A percentile compares a stretch with the other conserved stretches of the same genome.
Evolutionary conservation across 2,888 invertebrate genomes (phyloP).

Genomic region (Tricholauxania praeusta): DNA sequence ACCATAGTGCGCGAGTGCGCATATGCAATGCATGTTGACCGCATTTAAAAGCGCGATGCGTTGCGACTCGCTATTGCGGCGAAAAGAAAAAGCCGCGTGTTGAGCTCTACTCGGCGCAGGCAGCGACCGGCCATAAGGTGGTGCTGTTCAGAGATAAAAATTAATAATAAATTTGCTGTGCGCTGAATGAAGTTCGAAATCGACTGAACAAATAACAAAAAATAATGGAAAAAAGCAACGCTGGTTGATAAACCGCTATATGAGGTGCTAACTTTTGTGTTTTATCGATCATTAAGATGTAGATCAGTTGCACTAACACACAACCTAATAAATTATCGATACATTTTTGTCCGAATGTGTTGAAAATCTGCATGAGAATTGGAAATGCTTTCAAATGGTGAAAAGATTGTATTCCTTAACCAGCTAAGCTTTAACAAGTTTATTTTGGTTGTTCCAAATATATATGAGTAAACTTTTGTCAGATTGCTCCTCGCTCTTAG

Average conservation of each 20-base stretch:
- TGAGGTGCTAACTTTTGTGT: conserved; percentile 6
- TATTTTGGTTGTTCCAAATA: no score
- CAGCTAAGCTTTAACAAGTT: no score
- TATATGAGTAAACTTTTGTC: no score
- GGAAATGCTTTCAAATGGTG: not conserved
- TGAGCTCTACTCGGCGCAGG: conserved; percentile 1
- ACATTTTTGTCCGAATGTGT: not conserved
- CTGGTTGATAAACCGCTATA: not conserved
- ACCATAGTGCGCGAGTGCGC: not conserved
- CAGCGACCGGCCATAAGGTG: not conserved
- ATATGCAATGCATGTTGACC: conserved; percentile 24
- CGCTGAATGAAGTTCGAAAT: no score
- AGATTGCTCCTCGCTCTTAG: no score
- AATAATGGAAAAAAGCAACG: not conserved
- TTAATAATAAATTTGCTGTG: conserved; percentile 29
- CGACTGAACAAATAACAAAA: no score
- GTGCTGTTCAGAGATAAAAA: conserved; percentile 22
- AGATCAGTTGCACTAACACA: not conserved
- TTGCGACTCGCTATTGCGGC: not conserved
- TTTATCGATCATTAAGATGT: not conserved
- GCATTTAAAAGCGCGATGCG: conserved; percentile 27
- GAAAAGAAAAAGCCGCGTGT: not conserved
- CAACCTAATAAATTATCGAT: not conserved
- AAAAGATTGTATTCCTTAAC: no score
- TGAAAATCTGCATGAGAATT: conserved; percentile 29